Evolutionary conservation across 2,888 invertebrate species (phyloP), one percentile per base, ranked within the genome.

Genomic region (Chirona hameri): DNA sequence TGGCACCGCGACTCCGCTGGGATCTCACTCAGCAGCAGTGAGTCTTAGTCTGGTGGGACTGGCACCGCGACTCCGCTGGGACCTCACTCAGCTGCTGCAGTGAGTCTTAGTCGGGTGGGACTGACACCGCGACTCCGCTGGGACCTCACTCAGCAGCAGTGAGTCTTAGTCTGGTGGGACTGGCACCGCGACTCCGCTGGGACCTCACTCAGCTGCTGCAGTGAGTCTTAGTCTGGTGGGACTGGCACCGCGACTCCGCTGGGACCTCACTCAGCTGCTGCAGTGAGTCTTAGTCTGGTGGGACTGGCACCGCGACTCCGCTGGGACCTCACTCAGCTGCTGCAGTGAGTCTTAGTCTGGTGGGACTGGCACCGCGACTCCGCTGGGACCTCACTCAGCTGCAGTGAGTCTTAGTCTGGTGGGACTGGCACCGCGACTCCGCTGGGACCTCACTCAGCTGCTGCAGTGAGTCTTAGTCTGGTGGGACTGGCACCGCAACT

Each of bases 31-130:
- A 81, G 14, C 9, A 29, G 14, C 48, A 27, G 81, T 80, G 27
- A 10, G 76, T 76, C 91, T 98, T 82, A 91, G 93, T 46, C 87
- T 99, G 65, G 91, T 95, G 14, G 97, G 97, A 0, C 89, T 97
- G 87, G 83, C 81, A 15, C 24, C 48, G 18, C 83, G 60, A 31
- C n/a, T 52, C 12, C n/a, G 46, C 52, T 5, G 27, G 55, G 52
- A 52, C 18, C 79, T 72, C 24, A 18, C 31, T 7, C 48, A 81
- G 14, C 9, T 55, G 14, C 48, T n/a, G n/a, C n/a, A 27, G 81
- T 80, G 27, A 10, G 76, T 76, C 91, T 98, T 82, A 91, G 93
- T 46, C 87, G 99, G 65, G 91, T 95, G 14, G 97, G 97, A 0
- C 89, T 97, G 87, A 83, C 81, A 15, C 24, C 48, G 18, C 83